Percentiles rank a stretch among this genome's conserved stretches.
These are phyloP conservation scores for Cephonodes hylas DNA, from an alignment of 2,888 invertebrate species.

Conservation along the genomic window DNA sequence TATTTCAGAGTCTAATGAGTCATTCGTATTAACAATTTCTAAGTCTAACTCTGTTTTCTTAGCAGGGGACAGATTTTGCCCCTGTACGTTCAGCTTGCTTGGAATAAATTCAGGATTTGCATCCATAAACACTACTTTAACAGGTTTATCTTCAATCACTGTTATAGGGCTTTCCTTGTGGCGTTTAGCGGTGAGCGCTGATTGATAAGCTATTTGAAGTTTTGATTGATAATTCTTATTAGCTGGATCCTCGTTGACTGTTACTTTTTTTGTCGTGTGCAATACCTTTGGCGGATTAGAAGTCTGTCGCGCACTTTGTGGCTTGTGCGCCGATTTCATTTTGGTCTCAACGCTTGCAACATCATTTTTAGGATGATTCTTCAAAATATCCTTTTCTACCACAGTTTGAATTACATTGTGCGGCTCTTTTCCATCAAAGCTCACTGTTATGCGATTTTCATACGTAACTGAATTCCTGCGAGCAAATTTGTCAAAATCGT, in stretches of 20 bases:
- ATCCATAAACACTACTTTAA: constrained; percentile 71
- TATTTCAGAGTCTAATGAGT: constrained; percentile 60
- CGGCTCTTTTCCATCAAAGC: constrained; percentile 56
- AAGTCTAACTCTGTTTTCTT: constrained; percentile 43
- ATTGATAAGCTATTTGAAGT: constrained; percentile 68
- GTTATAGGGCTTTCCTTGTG: constrained; percentile 61
- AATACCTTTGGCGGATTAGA: constrained; percentile 40
- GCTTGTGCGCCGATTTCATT: constrained; percentile 47
- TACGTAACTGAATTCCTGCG: constrained; percentile 69
- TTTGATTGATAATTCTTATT: constrained; percentile 66
- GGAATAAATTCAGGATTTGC: constrained; percentile 51
- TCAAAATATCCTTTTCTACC: constrained; percentile 54
- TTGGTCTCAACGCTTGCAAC: constrained; percentile 47
- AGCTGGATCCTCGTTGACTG: constrained; percentile 42
- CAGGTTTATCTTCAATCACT: constrained; percentile 74
- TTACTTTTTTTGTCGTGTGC: constrained; percentile 23
- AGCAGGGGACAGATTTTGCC: constrained; percentile 59
- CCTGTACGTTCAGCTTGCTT: constrained; percentile 58
- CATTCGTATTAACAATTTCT: constrained; percentile 46
- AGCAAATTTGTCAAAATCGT: constrained; percentile 74
- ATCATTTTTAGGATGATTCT: constrained; percentile 53
- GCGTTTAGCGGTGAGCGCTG: constrained; percentile 63
- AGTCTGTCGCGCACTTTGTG: constrained; percentile 37
- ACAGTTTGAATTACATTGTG: constrained; percentile 59
- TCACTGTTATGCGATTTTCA: constrained; percentile 66